These are phyloP conservation scores for Heliconius charithonia DNA, from an alignment of 2,888 invertebrate genomes.

Conservation along the genomic window DNA sequence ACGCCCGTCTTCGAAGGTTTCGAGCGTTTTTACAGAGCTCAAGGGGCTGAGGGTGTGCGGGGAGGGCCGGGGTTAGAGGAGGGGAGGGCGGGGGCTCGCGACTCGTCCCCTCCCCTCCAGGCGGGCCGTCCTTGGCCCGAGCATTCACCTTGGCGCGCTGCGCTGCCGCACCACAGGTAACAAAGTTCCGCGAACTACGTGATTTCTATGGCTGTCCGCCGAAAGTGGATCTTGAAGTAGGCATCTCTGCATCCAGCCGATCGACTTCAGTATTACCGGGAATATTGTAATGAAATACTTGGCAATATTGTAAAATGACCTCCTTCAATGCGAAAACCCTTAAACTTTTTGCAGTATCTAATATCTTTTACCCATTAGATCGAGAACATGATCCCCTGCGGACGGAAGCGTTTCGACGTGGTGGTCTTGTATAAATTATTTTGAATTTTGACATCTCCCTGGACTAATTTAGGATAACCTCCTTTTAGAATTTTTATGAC, in stretches of 20 bases:
- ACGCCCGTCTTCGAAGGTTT: constrained; percentile 76
- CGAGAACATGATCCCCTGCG: constrained; percentile 50
- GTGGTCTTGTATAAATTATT: constrained; percentile 62
- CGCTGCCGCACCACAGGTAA: constrained; percentile 82
- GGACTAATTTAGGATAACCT: constrained; percentile 58
- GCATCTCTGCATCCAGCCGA: constrained; percentile 63
- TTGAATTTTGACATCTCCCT: constrained; percentile 56
- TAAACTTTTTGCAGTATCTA: constrained; percentile 54
- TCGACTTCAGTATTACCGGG: constrained; percentile 69
- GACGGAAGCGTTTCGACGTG: constrained; percentile 60
- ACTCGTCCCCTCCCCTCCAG: constrained; percentile 73
- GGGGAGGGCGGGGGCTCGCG: constrained; percentile 55
- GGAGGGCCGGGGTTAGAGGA: constrained; percentile 51
- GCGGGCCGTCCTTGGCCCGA: constrained; percentile 82
- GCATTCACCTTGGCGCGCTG: constrained; percentile 82
- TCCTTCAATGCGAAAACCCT: constrained; percentile 47
- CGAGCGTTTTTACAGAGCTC: constrained; percentile 72
- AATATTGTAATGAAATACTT: constrained; percentile 73
- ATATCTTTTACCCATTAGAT: constrained; percentile 51
- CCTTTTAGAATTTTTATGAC: constrained; percentile 55
- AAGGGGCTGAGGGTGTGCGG: constrained; percentile 56
- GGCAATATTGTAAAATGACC: constrained; percentile 54
- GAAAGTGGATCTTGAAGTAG: constrained; percentile 73
- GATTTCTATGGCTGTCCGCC: constrained; percentile 80
- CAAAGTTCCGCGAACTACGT: constrained; percentile 83